These are phyloP conservation scores for Notodonta ziczac DNA, from an alignment of 2,888 invertebrate genomes.

Conservation along the genomic window DNA sequence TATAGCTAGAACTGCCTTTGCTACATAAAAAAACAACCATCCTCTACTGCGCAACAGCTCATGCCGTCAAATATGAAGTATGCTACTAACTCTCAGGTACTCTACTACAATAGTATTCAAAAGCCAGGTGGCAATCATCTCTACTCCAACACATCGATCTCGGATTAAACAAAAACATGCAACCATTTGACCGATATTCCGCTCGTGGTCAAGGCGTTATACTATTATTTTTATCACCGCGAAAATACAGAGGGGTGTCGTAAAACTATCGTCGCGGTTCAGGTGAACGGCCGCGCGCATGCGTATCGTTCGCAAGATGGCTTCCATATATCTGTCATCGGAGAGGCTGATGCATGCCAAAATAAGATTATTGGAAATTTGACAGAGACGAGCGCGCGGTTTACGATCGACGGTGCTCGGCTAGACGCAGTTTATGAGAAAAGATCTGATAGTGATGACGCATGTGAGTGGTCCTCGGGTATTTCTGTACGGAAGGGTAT, in stretches of 20 bases:
- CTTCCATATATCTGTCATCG: constrained; percentile 80
- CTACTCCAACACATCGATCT: constrained; percentile 5
- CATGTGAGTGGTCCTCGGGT: constrained; percentile 69
- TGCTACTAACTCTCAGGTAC: too few species aligned
- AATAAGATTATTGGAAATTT: constrained; percentile 83
- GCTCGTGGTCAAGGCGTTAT: constrained; percentile 67
- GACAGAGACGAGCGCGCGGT: constrained; percentile 73
- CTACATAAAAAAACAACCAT: too few species aligned
- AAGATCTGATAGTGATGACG: constrained; percentile 69
- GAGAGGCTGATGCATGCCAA: constrained; percentile 81
- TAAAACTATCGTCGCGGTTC: constrained; percentile 76
- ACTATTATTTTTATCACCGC: constrained; percentile 74
- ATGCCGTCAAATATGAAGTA: too few species aligned
- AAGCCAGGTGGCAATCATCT: background rate
- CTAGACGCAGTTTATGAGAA: constrained; percentile 63
- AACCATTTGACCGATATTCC: constrained; percentile 51
- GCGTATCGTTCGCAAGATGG: constrained; percentile 73
- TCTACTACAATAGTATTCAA: background rate
- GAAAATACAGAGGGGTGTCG: constrained; percentile 66
- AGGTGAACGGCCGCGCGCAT: constrained; percentile 78
- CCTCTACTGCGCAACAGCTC: too few species aligned
- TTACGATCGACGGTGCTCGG: constrained; percentile 63
- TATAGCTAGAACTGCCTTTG: too few species aligned
- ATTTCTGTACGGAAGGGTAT: constrained; percentile 60
- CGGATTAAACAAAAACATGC: constrained; percentile 27